Conservation (phyloP, 2,797 vertebrate species). For the Myripristis jacobus region DNA sequence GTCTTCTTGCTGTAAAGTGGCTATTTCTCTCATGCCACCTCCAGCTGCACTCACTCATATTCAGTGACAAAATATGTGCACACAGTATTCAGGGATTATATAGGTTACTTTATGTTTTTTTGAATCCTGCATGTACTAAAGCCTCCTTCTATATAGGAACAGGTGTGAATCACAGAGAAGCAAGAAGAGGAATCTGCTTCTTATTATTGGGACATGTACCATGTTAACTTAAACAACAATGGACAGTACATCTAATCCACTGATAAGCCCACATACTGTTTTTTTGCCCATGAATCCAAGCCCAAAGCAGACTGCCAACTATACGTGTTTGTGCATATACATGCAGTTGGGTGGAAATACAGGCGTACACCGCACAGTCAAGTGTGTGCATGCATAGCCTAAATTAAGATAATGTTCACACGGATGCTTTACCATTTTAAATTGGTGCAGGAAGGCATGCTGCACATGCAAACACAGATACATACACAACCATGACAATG, state of each 20-base stretch:
- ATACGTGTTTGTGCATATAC: constrained; percentile 15
- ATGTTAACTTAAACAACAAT: constrained; percentile 10
- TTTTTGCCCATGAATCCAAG: constrained; percentile 16
- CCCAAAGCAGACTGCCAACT: constrained; percentile 10
- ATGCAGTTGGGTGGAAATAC: constrained; percentile 1
- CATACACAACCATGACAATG: constrained; percentile 21
- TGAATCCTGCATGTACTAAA: neutral
- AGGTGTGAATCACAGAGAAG: neutral
- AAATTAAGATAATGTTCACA: constrained; percentile 18
- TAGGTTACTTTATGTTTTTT: neutral
- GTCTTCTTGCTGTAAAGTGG: neutral
- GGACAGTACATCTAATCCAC: constrained; percentile 23
- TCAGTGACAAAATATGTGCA: constrained; percentile 9
- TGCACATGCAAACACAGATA: constrained; percentile 22
- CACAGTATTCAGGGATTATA: neutral
- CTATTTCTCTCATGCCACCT: no score
- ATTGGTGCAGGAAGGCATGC: constrained; percentile 41
- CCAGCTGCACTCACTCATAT: neutral
- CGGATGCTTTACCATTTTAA: constrained; percentile 37
- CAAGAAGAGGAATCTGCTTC: neutral
- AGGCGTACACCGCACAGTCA: constrained; percentile 1
- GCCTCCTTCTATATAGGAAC: neutral
- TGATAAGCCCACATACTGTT: constrained; percentile 22
- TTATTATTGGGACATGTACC: neutral
- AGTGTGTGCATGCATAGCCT: constrained; percentile 10